Evolutionary conservation across 1,140 invertebrate species (phyloP).

Genomic region (Hylaeus anthracinus): DNA sequence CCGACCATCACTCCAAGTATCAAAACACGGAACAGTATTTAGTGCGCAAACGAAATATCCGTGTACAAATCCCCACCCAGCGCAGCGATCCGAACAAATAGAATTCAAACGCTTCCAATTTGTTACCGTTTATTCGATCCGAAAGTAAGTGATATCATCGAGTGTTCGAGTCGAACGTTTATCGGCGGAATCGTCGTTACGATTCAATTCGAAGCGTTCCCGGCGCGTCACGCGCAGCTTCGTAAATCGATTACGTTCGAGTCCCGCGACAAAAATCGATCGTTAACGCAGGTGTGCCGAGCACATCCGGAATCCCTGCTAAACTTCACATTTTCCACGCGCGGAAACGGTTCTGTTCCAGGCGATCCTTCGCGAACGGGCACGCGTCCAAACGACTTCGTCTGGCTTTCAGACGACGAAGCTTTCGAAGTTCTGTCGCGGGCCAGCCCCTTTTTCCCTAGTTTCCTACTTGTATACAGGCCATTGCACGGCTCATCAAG

Average conservation of each 20-base stretch:
- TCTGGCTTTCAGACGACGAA: conserved; percentile 20
- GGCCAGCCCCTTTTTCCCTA: conserved; percentile 10
- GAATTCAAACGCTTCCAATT: background rate
- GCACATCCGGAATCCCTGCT: background rate
- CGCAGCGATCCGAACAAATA: background rate
- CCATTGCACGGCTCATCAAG: conserved; percentile 39
- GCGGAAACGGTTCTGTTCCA: background rate
- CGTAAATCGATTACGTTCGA: background rate
- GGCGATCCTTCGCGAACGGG: conserved; percentile 21
- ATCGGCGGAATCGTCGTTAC: background rate
- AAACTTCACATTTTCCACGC: background rate
- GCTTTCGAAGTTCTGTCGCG: conserved; percentile 9
- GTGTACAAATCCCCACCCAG: conserved; percentile 5
- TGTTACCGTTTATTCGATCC: background rate
- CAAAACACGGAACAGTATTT: too few species aligned
- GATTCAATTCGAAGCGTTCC: background rate
- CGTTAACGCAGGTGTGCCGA: conserved; percentile 12
- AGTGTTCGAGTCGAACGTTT: background rate
- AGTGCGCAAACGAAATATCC: background rate
- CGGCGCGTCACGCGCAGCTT: background rate
- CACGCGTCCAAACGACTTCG: conserved; percentile 44
- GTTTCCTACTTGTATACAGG: conserved; percentile 17
- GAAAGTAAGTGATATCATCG: background rate
- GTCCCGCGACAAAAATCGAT: background rate
- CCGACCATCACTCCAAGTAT: too few species aligned